A percentile compares a stretch with the other conserved stretches of the same genome.
Conservation (phyloP, 1,140 invertebrate species). For the Ostrea denselamellosa region DNA sequence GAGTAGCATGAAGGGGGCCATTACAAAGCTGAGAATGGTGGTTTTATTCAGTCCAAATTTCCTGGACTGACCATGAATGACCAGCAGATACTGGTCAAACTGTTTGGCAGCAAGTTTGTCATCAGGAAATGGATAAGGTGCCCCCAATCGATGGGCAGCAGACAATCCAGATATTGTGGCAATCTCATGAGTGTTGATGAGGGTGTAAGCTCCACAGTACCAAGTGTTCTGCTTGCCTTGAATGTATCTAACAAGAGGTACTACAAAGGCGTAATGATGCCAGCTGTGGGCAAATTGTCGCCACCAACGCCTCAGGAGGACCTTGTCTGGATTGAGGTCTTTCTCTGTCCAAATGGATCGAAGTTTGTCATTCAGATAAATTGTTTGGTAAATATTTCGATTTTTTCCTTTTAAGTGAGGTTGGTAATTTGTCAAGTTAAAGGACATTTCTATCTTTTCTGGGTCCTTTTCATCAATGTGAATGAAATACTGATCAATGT, state of each 20-base stretch:
- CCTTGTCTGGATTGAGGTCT: constrained; percentile 65
- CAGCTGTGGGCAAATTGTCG: constrained; percentile 72
- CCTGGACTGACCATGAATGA: constrained; percentile 66
- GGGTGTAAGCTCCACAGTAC: constrained; percentile 71
- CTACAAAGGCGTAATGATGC: constrained; percentile 72
- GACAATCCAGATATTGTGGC: constrained; percentile 72
- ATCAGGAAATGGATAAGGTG: constrained; percentile 69
- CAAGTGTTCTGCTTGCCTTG: constrained; percentile 68
- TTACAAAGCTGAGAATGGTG: constrained; percentile 52
- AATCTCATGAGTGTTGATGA: constrained; percentile 73
- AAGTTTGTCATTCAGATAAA: constrained; percentile 67
- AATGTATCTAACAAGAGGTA: constrained; percentile 70
- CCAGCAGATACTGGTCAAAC: constrained; percentile 71
- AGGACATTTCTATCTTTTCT: constrained; percentile 71
- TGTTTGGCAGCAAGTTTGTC: constrained; percentile 70
- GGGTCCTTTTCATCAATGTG: constrained; percentile 65
- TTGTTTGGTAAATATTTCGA: constrained; percentile 68
- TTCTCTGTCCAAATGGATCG: constrained; percentile 63
- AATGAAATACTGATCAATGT: constrained; percentile 71
- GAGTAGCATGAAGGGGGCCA: constrained; percentile 61
- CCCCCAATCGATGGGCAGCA: constrained; percentile 67
- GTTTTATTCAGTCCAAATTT: constrained; percentile 56
- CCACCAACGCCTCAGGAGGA: constrained; percentile 68
- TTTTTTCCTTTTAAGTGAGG: constrained; percentile 67
- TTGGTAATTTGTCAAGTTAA: constrained; percentile 73